Evolutionary conservation across 2,888 invertebrate genomes (phyloP).

Genomic region (Xestia sexstrigata): DNA sequence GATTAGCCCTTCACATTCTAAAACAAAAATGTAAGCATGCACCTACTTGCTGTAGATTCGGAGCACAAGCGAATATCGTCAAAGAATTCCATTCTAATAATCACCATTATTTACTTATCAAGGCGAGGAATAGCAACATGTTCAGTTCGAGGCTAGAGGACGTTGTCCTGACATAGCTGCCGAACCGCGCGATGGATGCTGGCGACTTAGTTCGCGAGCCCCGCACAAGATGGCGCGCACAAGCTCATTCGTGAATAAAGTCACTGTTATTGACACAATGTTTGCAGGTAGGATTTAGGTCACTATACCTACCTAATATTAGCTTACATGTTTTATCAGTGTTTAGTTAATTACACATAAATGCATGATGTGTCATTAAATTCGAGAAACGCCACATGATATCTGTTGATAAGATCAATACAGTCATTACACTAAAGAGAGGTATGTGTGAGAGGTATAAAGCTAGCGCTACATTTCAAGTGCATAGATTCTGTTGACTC

Average conservation of each 20-base stretch:
- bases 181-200: neutral
- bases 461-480: neutral
- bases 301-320: neutral
- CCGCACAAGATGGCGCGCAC: constrained; percentile 35
- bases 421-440: neutral
- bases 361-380: constrained; percentile 17
- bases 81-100: neutral
- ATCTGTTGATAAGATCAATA: constrained; percentile 28
- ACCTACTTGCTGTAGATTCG: neutral
- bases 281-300: constrained; percentile 14
- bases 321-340: neutral
- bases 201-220: constrained; percentile 5
- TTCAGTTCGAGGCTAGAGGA: constrained; percentile 33
- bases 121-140: neutral
- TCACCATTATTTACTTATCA: neutral
- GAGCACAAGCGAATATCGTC: neutral
- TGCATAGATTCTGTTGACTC: neutral
- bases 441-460: neutral
- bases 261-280: constrained; percentile 7
- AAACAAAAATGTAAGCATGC: neutral
- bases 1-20: neutral
- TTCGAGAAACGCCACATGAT: constrained; percentile 17
- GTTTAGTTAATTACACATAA: constrained; percentile 12
- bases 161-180: neutral
- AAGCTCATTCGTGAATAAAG: constrained; percentile 4